Conservation (phyloP, 2,888 invertebrate genomes). For the Tenthredo distinguenda region DNA sequence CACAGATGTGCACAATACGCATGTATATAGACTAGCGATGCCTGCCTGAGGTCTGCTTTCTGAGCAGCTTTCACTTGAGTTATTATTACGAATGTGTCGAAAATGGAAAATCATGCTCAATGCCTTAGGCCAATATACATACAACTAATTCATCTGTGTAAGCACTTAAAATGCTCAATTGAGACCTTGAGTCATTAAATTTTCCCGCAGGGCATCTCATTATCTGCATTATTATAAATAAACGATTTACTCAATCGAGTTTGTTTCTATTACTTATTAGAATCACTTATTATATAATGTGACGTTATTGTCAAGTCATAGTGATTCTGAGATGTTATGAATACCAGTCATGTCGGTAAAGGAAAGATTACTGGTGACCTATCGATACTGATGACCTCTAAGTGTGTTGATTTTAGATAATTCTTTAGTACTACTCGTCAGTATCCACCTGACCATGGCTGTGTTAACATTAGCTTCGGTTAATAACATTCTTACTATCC, state of each 20-base stretch:
- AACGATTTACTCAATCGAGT: not conserved
- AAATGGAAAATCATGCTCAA: not conserved
- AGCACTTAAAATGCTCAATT: not conserved
- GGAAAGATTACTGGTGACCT: not conserved
- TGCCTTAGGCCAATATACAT: not conserved
- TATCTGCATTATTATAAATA: not conserved
- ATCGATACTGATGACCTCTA: not conserved
- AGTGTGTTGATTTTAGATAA: not conserved
- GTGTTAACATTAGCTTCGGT: not conserved
- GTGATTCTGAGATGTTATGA: not conserved
- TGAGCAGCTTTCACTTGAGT: not conserved
- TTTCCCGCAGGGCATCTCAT: not conserved
- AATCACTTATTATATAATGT: not conserved
- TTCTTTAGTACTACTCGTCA: not conserved
- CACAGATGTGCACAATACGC: not conserved
- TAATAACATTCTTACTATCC: not conserved
- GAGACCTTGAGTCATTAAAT: not conserved
- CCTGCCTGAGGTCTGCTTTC: too few relatives aligned
- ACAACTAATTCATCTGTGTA: not conserved
- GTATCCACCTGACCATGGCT: conserved; percentile 15
- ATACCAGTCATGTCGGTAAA: not conserved
- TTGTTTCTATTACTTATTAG: not conserved
- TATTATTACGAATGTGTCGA: not conserved
- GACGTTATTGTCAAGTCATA: not conserved
- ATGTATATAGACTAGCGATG: not conserved